phyloP scores from a whole-genome alignment of 1,140 invertebrate species.

The Drosophila lacteicornis region DNA sequence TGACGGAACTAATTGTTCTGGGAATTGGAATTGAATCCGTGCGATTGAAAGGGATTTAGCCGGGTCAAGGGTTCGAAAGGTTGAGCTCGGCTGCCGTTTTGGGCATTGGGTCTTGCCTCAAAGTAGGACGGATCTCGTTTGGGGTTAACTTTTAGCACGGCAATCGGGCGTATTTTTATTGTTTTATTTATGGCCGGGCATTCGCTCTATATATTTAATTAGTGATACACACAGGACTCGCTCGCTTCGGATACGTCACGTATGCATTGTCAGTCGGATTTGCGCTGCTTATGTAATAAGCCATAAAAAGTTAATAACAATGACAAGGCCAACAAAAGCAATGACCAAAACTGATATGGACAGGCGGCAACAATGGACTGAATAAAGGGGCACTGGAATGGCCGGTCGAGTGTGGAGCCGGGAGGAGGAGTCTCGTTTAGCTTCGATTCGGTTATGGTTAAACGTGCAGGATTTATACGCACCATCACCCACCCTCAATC shows the following conservation, averaged over 20 bases:
- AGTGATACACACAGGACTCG: constrained; percentile 35
- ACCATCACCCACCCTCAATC: not conserved
- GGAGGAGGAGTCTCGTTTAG: constrained; percentile 13
- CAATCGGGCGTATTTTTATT: constrained; percentile 43
- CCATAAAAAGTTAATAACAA: constrained; percentile 83
- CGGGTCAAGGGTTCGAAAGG: constrained; percentile 25
- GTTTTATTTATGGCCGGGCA: constrained; percentile 40
- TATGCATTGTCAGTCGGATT: constrained; percentile 69
- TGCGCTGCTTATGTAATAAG: constrained; percentile 78
- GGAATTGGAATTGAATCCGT: constrained; percentile 53
- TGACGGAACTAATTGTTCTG: constrained; percentile 59
- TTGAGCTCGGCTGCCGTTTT: not conserved
- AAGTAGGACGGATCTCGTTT: constrained; percentile 1
- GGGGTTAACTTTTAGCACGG: constrained; percentile 27
- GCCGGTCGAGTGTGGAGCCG: not conserved
- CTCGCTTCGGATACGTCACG: constrained; percentile 55
- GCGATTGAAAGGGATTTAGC: constrained; percentile 48
- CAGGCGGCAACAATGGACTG: constrained; percentile 35
- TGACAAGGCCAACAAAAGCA: constrained; percentile 67
- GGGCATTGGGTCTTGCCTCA: not conserved
- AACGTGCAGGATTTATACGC: constrained; percentile 77
- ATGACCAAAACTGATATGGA: constrained; percentile 44
- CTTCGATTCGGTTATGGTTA: constrained; percentile 75
- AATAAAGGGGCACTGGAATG: constrained; percentile 7
- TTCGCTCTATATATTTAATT: constrained; percentile 68